phyloP scores from a whole-genome alignment of 2,888 invertebrate genomes.

The Sclerodermus sp. region DNA sequence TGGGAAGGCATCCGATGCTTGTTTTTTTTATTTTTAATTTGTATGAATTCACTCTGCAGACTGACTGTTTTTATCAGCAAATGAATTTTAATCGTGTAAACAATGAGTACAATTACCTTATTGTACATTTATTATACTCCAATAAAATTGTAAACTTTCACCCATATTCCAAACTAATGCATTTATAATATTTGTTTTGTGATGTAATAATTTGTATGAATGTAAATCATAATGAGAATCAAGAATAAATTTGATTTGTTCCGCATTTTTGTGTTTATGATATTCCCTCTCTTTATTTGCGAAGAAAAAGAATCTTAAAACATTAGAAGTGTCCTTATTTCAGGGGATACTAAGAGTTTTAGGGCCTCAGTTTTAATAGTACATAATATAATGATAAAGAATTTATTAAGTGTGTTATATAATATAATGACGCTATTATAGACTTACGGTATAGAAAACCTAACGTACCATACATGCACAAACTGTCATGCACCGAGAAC shows the following conservation, averaged over 20 bases:
- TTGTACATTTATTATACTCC: constrained; percentile 29
- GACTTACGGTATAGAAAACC: constrained; percentile 43
- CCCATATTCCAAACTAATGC: no score
- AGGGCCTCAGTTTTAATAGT: neutral
- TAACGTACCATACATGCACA: constrained; percentile 32
- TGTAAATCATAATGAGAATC: neutral
- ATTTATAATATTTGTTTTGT: neutral
- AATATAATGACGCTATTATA: constrained; percentile 45
- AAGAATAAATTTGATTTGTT: no score
- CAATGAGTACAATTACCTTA: constrained; percentile 14
- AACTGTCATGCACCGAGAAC: constrained; percentile 17
- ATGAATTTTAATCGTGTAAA: constrained; percentile 15
- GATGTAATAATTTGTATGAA: neutral
- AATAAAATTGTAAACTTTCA: constrained; percentile 22
- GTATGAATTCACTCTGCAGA: constrained; percentile 11
- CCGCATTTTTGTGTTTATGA: no score
- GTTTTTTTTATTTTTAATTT: constrained; percentile 15
- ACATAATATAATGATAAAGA: constrained; percentile 24
- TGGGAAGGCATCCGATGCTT: constrained; percentile 1
- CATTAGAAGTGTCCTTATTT: constrained; percentile 3
- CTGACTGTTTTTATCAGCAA: constrained; percentile 4
- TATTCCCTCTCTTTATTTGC: no score
- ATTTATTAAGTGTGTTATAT: constrained; percentile 45
- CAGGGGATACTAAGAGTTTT: neutral
- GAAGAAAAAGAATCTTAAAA: neutral